Evolutionary conservation across 2,113 vertebrate species (phyloP).

Genomic region (Apodemus speciosus): DNA sequence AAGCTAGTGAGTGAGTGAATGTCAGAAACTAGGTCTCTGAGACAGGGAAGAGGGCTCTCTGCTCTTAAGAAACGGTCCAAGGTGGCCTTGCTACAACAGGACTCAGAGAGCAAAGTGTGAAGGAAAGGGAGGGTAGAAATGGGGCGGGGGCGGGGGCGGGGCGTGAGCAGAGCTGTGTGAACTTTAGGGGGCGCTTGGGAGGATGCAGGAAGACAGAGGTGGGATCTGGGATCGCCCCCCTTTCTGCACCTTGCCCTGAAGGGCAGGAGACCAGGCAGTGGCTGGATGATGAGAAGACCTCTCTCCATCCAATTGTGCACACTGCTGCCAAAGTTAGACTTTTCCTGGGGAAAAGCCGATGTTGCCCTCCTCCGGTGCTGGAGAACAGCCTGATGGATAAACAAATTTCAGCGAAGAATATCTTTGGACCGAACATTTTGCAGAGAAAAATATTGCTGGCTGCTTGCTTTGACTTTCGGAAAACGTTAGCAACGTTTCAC

Average conservation of each 20-base stretch:
- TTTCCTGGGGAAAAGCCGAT: slow-evolving; percentile 19
- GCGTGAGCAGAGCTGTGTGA: not conserved
- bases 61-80: not conserved
- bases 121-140: not conserved
- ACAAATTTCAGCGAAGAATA: slow-evolving; percentile 16
- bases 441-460: slow-evolving; percentile 13
- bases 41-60: not conserved
- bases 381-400: slow-evolving; percentile 7
- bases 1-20: not conserved
- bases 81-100: not conserved
- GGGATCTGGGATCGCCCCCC: not conserved
- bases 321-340: not conserved
- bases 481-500: not conserved
- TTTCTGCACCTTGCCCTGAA: not conserved
- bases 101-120: not conserved
- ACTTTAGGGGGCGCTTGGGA: rapidly evolving
- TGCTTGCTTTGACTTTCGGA: not conserved
- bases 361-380: not conserved
- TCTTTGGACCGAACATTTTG: slow-evolving; percentile 28
- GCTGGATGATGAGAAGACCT: not conserved
- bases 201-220: not conserved
- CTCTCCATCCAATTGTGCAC: not conserved
- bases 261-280: not conserved
- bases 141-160: too few species aligned
- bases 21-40: too few species aligned